Base-by-base conservation (phyloP, 2,888 invertebrate genomes). In the Phytoseiulus persimilis region DNA sequence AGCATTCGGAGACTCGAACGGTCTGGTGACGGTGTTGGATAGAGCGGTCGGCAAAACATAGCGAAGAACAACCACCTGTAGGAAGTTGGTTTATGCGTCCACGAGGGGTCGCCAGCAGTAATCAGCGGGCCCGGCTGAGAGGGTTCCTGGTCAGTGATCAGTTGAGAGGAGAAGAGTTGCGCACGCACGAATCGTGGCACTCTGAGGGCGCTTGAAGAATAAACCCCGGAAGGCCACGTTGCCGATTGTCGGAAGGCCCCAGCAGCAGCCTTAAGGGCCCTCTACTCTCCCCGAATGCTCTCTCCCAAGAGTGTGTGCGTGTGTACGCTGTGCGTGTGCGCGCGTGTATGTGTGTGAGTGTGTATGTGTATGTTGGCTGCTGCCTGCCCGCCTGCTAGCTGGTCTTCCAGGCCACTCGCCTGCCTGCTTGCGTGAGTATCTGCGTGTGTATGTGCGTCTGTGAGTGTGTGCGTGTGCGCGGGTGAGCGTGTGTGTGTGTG, bases 11-110 rank as follows among this genome's bases (percentile, higher is more conserved):
- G n/a, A n/a, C n/a, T 3, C 39, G 39, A 9, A 9, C 39, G 39
- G 39, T 39, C 39, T 39, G 39, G 39, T 39, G 9, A 39, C 39
- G 5, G 39, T 9, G 39, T 39, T 39, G 39, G 39, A 3, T 39
- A 9, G 39, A 39, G 9, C 39, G 39, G 39, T 3, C 9, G 39
- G 65, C 65, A 23, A 28, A 65, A 65, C 65, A 65, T 6, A 14
- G 28, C 18, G 65, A 65, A 65, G 65, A 32, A 87, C 87, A 87
- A 87, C 87, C 87, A 87, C 87, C 87, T 87, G 87, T 87, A n/a
- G 87, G 87, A 39, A 87, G 87, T 87, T 87, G 33, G 45, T 6
- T 1, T n/a, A n/a, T n/a, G 23, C 39, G 45, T 33, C 45, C 87
- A 87, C 87, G 39, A 87, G 87, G 87, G 87, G 33, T 33, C 87